Percentiles rank a stretch among this genome's conserved stretches.
phyloP scores from a whole-genome alignment of 2,797 vertebrate species.

The Syngnathus acus region DNA sequence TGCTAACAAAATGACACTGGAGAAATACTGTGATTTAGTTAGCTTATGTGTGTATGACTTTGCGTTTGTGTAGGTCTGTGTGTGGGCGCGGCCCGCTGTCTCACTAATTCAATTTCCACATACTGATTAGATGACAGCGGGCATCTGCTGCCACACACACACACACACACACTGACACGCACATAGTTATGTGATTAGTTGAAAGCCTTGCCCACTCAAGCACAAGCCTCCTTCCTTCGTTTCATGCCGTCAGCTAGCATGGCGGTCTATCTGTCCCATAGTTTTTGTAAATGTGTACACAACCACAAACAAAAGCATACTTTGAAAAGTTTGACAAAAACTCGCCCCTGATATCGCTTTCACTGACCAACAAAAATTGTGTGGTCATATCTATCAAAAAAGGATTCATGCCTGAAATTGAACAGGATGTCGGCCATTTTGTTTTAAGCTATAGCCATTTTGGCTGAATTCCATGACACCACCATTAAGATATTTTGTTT shows the following conservation, averaged over 20 bases:
- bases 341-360: too few relatives aligned
- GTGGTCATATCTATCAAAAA: background rate
- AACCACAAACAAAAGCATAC: background rate
- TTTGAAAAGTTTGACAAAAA: background rate
- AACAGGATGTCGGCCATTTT: background rate
- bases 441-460: too few relatives aligned
- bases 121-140: constrained; percentile 3
- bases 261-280: background rate
- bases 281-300: background rate
- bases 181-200: constrained; percentile 2
- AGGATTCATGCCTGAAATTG: background rate
- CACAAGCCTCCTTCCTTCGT: constrained; percentile 9
- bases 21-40: background rate
- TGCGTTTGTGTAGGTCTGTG: background rate
- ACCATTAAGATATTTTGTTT: background rate
- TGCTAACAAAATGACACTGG: too few relatives aligned
- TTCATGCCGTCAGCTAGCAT: background rate
- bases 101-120: constrained; percentile 1
- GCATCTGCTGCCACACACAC: constrained; percentile 10
- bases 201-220: constrained; percentile 6
- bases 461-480: too few relatives aligned
- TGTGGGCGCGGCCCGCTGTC: background rate
- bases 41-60: background rate
- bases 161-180: constrained; percentile 17
- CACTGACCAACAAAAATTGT: background rate